phyloP scores from a whole-genome alignment of 2,113 vertebrate species.

The Cottus gobio region DNA sequence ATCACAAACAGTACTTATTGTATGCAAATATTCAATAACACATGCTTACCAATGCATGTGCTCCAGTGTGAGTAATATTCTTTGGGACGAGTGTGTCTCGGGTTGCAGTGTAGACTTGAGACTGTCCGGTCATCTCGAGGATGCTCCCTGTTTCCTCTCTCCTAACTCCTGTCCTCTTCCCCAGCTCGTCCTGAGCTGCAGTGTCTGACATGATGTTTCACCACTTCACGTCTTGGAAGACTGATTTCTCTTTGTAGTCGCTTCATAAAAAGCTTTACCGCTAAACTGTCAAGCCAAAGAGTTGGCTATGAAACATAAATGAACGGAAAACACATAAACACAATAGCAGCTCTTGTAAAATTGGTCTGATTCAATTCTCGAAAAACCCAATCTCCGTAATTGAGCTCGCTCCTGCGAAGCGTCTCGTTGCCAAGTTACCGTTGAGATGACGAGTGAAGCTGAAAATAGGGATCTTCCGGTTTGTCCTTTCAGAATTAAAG shows the following conservation, averaged over 20 bases:
- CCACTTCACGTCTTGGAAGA: not conserved
- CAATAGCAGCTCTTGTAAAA: not conserved
- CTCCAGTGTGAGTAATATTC: not conserved
- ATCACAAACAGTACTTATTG: not conserved
- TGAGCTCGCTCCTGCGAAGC: not conserved
- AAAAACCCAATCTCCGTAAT: not conserved
- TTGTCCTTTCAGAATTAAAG: slow-evolving; percentile 10
- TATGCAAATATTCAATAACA: not conserved
- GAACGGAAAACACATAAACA: not conserved
- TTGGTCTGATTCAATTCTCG: no score
- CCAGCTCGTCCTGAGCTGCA: not conserved
- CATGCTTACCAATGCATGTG: slow-evolving; percentile 84
- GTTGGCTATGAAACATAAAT: not conserved
- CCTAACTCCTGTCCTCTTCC: not conserved
- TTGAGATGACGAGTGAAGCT: not conserved
- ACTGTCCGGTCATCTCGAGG: slow-evolving; percentile 26
- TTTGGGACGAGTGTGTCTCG: slow-evolving; percentile 76
- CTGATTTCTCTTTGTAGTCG: not conserved
- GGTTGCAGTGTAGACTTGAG: slow-evolving; percentile 80
- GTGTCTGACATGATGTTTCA: slow-evolving; percentile 43
- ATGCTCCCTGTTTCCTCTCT: not conserved
- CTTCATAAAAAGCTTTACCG: not conserved
- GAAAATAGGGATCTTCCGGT: not conserved
- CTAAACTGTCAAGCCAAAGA: not conserved
- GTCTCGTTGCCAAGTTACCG: slow-evolving; percentile 76